phyloP scores from a whole-genome alignment of 2,797 vertebrate species.

The Rousettus madagascariensis region DNA sequence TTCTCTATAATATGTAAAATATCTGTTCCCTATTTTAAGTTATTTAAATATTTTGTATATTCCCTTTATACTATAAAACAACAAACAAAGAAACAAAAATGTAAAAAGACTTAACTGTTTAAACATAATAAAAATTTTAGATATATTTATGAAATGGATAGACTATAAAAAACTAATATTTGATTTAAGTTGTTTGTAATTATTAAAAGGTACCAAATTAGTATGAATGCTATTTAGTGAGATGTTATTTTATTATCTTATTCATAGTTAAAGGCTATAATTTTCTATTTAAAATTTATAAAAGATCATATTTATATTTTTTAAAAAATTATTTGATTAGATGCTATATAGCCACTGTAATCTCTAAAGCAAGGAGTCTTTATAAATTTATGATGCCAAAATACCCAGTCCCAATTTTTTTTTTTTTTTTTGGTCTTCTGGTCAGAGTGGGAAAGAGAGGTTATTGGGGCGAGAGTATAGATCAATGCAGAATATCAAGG shows the following conservation, averaged over 20 bases:
- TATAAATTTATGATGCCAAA: not conserved
- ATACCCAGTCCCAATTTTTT: not conserved
- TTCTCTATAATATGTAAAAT: not conserved
- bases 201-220: not conserved
- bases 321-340: not conserved
- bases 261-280: not conserved
- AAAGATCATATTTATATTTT: not conserved
- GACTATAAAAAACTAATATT: not conserved
- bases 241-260: not conserved
- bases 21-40: not conserved
- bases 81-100: not conserved
- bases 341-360: not conserved
- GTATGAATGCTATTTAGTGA: not conserved
- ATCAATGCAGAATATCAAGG: not conserved
- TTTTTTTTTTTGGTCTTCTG: no score
- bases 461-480: not conserved
- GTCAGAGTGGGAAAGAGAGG: not conserved
- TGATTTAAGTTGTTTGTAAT: not conserved
- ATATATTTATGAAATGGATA: not conserved
- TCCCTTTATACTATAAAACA: not conserved
- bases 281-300: not conserved
- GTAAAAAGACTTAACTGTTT: not conserved
- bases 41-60: not conserved
- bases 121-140: not conserved
- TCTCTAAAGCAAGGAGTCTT: not conserved